Base-by-base conservation (phyloP, 2,888 invertebrate genomes). In the Pseudanteris insignis region DNA sequence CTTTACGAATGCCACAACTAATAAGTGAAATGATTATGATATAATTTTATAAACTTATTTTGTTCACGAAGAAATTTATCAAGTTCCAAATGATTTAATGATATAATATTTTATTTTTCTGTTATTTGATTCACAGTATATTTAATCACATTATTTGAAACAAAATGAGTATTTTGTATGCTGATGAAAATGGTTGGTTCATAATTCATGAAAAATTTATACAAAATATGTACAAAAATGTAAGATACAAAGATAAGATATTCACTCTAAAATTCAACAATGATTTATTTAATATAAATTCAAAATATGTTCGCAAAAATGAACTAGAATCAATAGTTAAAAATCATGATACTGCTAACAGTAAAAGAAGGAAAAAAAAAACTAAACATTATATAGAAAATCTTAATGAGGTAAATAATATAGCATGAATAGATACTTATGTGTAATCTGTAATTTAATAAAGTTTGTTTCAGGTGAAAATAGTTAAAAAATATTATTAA, bases 161-260 rank as follows among this genome's bases (percentile, higher is more conserved):
- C n/a, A 38, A 47, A 29, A 84, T 84, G 84, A 83, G 83, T 66
- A 63, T 83, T 29, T 65, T 83, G 47, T 75, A 73, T 43, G 60
- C 67, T 14, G 72, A 72, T 33, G 70, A 79, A 7, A 70, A 76
- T 28, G 84, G 84, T 13, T 82, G 81, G 78, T 77, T 83, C 28
- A 74, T 85, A 67, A 85, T 83, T 7, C 84, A 85, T 67, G 72
- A 81, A 63, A 65, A 78, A 24, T 83, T 81, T 68, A 72, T 85
- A 5, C 74, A 83, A 55, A 71, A 78, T 38, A 71, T 83, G 38
- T 84, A 84, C 63, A 69, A 72, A 55, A 68, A 70, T 28, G 78
- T 82, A n/a, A 60, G 69, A 43, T 64, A 72, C 25, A 62, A 69
- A 1, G 46, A 67, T 12, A 40, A 51, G 30, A 44, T 46, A 3